Conservation (phyloP, 2,797 vertebrate species). For the Pantherophis alleghaniensis region DNA sequence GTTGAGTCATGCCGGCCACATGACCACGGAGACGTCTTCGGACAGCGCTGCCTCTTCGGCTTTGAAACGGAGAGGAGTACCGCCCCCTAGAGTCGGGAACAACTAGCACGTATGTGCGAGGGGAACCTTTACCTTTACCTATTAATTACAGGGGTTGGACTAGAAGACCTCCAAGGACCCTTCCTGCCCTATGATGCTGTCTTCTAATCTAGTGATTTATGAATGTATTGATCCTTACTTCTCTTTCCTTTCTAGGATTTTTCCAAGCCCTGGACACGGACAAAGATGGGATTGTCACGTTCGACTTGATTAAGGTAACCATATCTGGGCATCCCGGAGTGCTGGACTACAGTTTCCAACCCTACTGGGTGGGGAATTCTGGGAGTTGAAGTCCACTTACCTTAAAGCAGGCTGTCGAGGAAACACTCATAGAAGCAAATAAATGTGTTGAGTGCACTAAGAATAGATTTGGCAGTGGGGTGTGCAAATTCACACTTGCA, state of each 20-base stretch:
- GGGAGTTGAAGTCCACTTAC: too few species aligned
- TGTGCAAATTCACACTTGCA: neutral
- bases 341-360: neutral
- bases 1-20: too few species aligned
- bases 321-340: rapidly evolving
- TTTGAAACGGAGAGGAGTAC: too few species aligned
- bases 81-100: too few species aligned
- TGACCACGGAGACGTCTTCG: too few species aligned
- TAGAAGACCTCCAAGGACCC: neutral
- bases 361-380: neutral
- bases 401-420: too few species aligned
- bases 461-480: neutral
- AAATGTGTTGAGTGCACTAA: neutral
- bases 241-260: slow-evolving; percentile 74
- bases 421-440: neutral
- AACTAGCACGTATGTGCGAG: too few species aligned
- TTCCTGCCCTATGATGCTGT: neutral
- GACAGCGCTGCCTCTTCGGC: too few species aligned
- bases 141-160: neutral
- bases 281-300: slow-evolving; percentile 77
- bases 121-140: too few species aligned
- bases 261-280: slow-evolving; percentile 86
- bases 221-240: neutral
- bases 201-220: neutral
- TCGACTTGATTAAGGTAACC: slow-evolving; percentile 84